A percentile compares a stretch with the other conserved stretches of the same genome.
Conservation (phyloP, 1,140 invertebrate species). For the Neodiprion pinetum region DNA sequence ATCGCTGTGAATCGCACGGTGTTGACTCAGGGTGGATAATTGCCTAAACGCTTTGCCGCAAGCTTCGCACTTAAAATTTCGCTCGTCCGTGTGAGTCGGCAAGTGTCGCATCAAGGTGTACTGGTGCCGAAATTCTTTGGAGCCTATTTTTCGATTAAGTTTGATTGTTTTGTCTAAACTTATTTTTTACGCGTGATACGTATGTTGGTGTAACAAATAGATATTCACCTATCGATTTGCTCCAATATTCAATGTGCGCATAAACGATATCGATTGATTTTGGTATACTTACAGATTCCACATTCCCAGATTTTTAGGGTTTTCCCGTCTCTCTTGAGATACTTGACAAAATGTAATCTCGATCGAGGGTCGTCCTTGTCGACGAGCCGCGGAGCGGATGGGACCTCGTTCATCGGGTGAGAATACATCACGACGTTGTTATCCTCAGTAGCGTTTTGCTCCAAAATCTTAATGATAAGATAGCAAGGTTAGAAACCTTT, state of each 20-base stretch:
- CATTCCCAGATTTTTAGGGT: conserved; percentile 72
- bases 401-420: conserved; percentile 33
- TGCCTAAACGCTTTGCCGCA: conserved; percentile 84
- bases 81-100: conserved; percentile 82
- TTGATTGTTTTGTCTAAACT: neutral
- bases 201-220: too few relatives aligned
- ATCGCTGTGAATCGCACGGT: conserved; percentile 76
- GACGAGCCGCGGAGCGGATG: conserved; percentile 43
- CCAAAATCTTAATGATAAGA: conserved; percentile 28
- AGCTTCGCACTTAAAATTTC: conserved; percentile 79
- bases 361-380: conserved; percentile 63
- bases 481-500: too few relatives aligned
- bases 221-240: too few relatives aligned
- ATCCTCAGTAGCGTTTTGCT: conserved; percentile 34
- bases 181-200: too few relatives aligned
- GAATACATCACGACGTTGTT: conserved; percentile 43
- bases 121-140: conserved; percentile 77
- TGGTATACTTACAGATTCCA: conserved; percentile 67
- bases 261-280: too few relatives aligned
- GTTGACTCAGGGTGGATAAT: conserved; percentile 76
- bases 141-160: conserved; percentile 51
- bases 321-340: conserved; percentile 68
- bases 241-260: too few relatives aligned
- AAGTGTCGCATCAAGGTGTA: conserved; percentile 82
- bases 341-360: conserved; percentile 69